These are phyloP conservation scores for Nibea coibor DNA, from an alignment of 2,113 vertebrate genomes.

Conservation along the genomic window DNA sequence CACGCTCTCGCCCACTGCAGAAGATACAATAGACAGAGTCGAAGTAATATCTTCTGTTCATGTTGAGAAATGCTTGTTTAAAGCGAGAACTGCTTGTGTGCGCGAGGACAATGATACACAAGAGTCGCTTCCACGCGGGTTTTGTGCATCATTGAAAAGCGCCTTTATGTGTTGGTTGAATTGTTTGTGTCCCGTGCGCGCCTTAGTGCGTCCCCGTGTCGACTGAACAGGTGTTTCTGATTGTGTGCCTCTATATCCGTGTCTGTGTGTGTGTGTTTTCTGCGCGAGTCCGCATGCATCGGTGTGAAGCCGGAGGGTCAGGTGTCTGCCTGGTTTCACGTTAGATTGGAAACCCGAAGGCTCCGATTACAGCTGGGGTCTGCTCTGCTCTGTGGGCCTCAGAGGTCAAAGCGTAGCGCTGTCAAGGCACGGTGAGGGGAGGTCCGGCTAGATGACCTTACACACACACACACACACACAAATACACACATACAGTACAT, in stretches of 20 bases:
- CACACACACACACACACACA: not conserved
- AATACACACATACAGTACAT: not conserved
- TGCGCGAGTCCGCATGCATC: slow-evolving; percentile 5
- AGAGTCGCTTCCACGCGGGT: slow-evolving; percentile 17
- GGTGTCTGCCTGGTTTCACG: slow-evolving; percentile 63
- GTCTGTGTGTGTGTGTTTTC: slow-evolving; percentile 7
- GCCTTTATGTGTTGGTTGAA: slow-evolving; percentile 12
- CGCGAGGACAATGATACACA: slow-evolving; percentile 24
- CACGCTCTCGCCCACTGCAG: slow-evolving; percentile 14
- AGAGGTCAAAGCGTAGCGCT: slow-evolving; percentile 64
- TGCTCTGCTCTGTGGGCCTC: slow-evolving; percentile 37
- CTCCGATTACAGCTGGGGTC: slow-evolving; percentile 63
- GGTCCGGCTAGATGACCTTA: not conserved
- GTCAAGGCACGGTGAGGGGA: slow-evolving; percentile 32
- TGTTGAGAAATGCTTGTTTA: slow-evolving; percentile 46
- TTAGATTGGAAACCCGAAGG: slow-evolving; percentile 55
- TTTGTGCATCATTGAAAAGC: slow-evolving; percentile 34
- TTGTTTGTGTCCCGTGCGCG: slow-evolving; percentile 39
- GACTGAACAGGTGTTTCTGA: slow-evolving; percentile 46
- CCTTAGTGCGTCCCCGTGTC: slow-evolving; percentile 6
- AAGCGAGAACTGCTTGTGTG: slow-evolving; percentile 34
- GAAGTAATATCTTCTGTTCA: slow-evolving; percentile 27
- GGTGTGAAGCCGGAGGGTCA: slow-evolving; percentile 24
- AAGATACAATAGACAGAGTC: slow-evolving; percentile 37
- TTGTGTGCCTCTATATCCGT: not conserved